Percentiles rank a stretch among this genome's conserved stretches.
phyloP scores from a whole-genome alignment of 1,140 invertebrate species.

The Ridgeia piscesae region DNA sequence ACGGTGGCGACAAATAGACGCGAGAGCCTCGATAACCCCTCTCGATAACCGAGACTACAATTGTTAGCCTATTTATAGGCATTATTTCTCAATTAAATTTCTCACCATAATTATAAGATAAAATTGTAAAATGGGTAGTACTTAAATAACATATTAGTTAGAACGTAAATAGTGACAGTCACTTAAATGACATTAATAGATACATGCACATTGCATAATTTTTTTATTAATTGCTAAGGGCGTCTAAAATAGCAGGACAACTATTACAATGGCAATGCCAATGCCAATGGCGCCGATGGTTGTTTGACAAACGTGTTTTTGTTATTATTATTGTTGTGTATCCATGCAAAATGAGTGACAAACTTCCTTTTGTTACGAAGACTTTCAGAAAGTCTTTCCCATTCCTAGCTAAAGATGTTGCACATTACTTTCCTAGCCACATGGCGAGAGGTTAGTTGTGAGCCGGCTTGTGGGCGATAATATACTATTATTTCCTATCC shows the following conservation, averaged over 20 bases:
- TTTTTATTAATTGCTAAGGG: background rate
- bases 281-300: too few species aligned
- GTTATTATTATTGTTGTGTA: background rate
- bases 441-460: constrained; percentile 75
- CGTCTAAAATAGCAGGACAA: background rate
- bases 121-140: background rate
- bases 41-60: background rate
- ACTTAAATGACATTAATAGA: background rate
- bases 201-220: background rate
- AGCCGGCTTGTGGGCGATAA: constrained; percentile 22
- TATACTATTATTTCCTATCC: background rate
- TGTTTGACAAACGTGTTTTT: background rate
- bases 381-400: constrained; percentile 41
- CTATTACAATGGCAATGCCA: constrained; percentile 1
- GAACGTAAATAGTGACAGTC: background rate
- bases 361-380: constrained; percentile 17
- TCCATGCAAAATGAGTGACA: background rate
- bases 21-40: background rate
- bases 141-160: background rate
- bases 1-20: background rate
- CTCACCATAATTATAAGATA: background rate
- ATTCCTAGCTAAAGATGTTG: constrained; percentile 36
- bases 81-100: background rate
- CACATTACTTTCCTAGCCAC: constrained; percentile 87
- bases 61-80: background rate